Evolutionary conservation across 2,113 vertebrate genomes (phyloP), one percentile per base, ranked within the genome.

Genomic region (Dicaeum eximium): DNA sequence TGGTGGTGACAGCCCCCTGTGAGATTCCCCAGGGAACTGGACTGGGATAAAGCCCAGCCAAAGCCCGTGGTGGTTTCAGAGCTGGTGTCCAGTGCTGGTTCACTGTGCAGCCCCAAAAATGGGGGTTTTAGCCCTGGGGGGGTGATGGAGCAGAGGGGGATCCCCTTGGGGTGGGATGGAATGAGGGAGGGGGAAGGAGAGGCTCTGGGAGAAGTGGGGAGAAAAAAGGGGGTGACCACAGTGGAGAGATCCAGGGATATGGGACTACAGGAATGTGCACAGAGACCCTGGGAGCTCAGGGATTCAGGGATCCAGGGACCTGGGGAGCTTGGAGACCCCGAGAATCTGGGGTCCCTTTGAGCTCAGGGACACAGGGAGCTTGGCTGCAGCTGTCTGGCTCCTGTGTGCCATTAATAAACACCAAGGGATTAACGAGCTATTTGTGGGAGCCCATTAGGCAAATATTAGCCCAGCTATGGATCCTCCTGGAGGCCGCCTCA

Each of bases 381-480:
- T 1, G 5, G 5, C 60, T 78, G 82, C 82, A 62, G 61, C 79
- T 20, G 23, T 20, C 74, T 50, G 89, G n/a, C 21, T 81, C 54
- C 93, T 14, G 35, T 6, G 5, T 24, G 80, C 50, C 48, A 6
- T 62, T 74, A 71, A 87, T 81, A 81, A 78, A 60, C 11, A 45
- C 48, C 28, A 30, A 53, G 13, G 25, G 72, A 57, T 69, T 75
- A 56, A 79, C 9, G 16, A 85, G 77, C 79, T 80, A 2, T 65
- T 82, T 3, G 54, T 62, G 65, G 69, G 42, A 91, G 53, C 61
- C 93, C 67, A 11, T 75, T 57, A 61, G 90, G 3, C 47, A 82
- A 93, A 72, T 61, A 90, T 73, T 90, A 79, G 62, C 93, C 85
- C 11, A 35, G 70, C 62, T 86, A n/a, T 15, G 69, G 89, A 80